phyloP scores from a whole-genome alignment of 2,797 vertebrate genomes.

The Taeniopygia guttata region DNA sequence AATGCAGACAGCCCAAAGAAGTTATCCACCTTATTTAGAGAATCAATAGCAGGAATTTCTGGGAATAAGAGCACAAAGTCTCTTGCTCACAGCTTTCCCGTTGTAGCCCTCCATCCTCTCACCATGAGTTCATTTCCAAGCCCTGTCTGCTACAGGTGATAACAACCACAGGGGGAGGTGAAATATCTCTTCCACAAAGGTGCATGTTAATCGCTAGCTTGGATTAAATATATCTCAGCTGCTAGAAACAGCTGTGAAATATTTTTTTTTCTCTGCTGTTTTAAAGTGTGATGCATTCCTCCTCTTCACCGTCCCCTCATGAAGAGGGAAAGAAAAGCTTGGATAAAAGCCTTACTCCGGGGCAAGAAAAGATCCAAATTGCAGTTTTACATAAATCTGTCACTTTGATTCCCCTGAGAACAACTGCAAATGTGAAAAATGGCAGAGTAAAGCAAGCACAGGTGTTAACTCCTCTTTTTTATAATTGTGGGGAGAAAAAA shows the following conservation, averaged over 20 bases:
- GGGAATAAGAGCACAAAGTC: neutral
- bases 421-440: slow-evolving; percentile 55
- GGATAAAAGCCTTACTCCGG: slow-evolving; percentile 54
- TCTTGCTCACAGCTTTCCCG: neutral
- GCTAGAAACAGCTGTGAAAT: slow-evolving; percentile 51
- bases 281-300: slow-evolving; percentile 1
- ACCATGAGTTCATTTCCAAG: accelerated
- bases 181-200: neutral
- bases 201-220: neutral
- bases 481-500: neutral
- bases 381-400: slow-evolving; percentile 60
- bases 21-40: neutral
- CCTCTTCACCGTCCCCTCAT: neutral
- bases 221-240: slow-evolving; percentile 42
- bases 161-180: neutral
- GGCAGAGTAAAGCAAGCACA: neutral
- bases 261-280: neutral
- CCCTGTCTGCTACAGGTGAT: neutral
- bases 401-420: slow-evolving; percentile 46
- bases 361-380: slow-evolving; percentile 42
- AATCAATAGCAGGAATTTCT: neutral
- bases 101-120: neutral
- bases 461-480: slow-evolving; percentile 24
- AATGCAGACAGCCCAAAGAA: neutral
- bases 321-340: neutral